A percentile compares a stretch with the other conserved stretches of the same genome.
These are phyloP conservation scores for Camelus bactrianus DNA, from an alignment of 2,113 vertebrate genomes.

Conservation along the genomic window DNA sequence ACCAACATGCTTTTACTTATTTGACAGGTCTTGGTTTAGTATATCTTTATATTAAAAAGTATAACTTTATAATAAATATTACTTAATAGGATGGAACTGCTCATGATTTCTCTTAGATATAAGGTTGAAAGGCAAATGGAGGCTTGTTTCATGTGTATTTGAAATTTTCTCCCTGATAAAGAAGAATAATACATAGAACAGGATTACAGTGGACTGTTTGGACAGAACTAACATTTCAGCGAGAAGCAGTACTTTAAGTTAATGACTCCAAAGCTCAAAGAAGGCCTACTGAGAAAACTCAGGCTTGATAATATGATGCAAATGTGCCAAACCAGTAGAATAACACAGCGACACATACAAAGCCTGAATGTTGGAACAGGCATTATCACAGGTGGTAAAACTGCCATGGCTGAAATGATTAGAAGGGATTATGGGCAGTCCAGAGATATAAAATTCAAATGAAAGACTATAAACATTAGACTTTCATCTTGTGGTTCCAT, in stretches of 20 bases:
- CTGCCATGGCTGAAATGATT: slow-evolving; percentile 52
- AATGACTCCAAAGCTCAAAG: slow-evolving; percentile 6
- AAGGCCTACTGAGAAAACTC: slow-evolving; percentile 23
- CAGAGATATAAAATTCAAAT: slow-evolving; percentile 71
- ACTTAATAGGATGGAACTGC: neutral
- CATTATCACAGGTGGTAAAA: slow-evolving; percentile 61
- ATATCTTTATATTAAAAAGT: neutral
- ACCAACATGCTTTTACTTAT: neutral
- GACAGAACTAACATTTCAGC: neutral
- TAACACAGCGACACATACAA: neutral
- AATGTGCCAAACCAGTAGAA: slow-evolving; percentile 4
- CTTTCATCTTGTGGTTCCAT: slow-evolving; percentile 64
- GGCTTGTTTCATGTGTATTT: neutral
- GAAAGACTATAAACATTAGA: slow-evolving; percentile 67
- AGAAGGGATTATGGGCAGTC: slow-evolving; percentile 58
- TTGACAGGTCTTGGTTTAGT: neutral
- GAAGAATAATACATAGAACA: neutral
- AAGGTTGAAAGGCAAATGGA: neutral
- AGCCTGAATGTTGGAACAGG: neutral
- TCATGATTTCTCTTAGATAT: neutral
- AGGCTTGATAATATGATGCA: neutral
- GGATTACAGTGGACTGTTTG: neutral
- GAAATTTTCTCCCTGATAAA: neutral
- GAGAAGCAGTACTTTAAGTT: slow-evolving; percentile 32
- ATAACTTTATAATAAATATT: neutral